Conservation (phyloP, 2,797 vertebrate genomes). For the Chlorospingus semifuscus region DNA sequence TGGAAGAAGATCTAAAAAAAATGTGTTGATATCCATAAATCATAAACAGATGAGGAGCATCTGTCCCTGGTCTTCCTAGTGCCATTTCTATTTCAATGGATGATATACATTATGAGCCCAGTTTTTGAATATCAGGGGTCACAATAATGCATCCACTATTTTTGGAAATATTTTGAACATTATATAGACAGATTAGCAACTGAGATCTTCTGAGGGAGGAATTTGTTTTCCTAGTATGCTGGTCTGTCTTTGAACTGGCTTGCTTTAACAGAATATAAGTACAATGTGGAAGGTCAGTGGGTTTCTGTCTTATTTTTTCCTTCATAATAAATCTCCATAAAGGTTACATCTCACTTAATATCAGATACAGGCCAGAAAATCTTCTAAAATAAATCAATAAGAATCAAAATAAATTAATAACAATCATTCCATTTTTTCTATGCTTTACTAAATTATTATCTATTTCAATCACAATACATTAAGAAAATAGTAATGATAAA, state of each 20-base stretch:
- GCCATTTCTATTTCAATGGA: background rate
- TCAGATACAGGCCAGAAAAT: background rate
- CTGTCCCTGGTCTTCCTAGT: background rate
- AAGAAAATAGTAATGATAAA: background rate
- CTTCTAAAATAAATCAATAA: background rate
- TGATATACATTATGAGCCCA: background rate
- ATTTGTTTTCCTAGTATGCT: background rate
- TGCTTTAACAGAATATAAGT: background rate
- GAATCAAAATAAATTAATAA: background rate
- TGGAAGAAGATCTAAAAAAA: conserved; percentile 8
- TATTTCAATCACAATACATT: background rate
- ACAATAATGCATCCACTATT: background rate
- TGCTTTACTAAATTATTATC: background rate
- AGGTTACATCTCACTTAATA: background rate
- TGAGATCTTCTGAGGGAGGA: background rate
- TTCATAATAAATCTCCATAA: background rate
- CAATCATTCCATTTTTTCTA: background rate
- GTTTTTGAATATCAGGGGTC: background rate
- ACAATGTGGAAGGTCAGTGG: background rate
- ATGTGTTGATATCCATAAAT: background rate
- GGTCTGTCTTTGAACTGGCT: background rate
- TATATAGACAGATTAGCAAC: background rate
- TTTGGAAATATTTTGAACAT: background rate
- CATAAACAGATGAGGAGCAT: background rate
- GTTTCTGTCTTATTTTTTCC: background rate